Conservation (phyloP, 2,113 vertebrate genomes). For the Charina bottae region DNA sequence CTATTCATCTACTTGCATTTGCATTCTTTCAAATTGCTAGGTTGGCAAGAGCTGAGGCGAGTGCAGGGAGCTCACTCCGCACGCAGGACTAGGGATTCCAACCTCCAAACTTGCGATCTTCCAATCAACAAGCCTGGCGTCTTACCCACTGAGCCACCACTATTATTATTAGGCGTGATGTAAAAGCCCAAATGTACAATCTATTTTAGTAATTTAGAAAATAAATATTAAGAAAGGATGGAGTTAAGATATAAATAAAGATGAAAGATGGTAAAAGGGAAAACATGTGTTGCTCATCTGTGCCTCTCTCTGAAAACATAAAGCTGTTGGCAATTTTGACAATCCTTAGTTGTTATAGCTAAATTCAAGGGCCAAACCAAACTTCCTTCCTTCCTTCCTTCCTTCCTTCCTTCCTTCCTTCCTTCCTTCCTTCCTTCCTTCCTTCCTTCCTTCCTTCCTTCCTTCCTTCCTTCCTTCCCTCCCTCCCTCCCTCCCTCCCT, state of each 20-base stretch:
- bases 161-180: background rate
- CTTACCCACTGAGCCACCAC: too few relatives aligned
- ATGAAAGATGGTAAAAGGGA: background rate
- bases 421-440: background rate
- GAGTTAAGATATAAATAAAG: background rate
- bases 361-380: background rate
- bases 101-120: too few relatives aligned
- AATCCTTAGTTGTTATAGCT: background rate
- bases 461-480: background rate
- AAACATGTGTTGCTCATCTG: background rate
- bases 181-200: background rate
- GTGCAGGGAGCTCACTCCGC: too few relatives aligned
- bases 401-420: background rate
- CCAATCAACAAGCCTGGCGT: too few relatives aligned
- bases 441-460: background rate
- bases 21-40: too few relatives aligned
- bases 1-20: too few relatives aligned
- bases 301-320: background rate
- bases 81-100: too few relatives aligned
- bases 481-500: too few relatives aligned
- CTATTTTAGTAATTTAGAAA: background rate
- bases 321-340: background rate
- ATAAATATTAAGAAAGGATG: background rate
- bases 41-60: too few relatives aligned
- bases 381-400: background rate